phyloP scores from a whole-genome alignment of 2,113 vertebrate genomes.

The Orycteropus afer region DNA sequence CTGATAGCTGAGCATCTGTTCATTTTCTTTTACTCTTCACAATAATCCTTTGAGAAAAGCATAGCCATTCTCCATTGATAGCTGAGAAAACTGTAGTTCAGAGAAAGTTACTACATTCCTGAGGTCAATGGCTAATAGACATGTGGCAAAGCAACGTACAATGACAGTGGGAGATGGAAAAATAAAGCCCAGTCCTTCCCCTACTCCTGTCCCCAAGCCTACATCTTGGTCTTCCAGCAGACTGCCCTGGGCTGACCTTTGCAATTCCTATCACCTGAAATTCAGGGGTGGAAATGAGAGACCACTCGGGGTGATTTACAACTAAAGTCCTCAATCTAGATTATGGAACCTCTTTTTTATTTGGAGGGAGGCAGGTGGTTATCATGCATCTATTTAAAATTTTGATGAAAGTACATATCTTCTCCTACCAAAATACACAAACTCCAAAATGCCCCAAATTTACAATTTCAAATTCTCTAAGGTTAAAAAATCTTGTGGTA shows the following conservation, averaged over 20 bases:
- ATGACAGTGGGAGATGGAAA: not conserved
- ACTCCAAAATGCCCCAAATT: not conserved
- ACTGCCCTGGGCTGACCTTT: not conserved
- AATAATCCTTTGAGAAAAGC: not conserved
- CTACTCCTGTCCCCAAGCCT: not conserved
- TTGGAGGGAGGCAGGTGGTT: not conserved
- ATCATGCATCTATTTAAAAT: not conserved
- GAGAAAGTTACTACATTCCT: not conserved
- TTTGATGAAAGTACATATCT: not conserved
- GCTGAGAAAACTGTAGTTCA: not conserved
- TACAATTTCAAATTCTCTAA: not conserved
- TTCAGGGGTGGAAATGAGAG: not conserved
- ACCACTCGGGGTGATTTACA: not conserved
- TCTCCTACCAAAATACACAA: not conserved
- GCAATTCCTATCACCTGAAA: not conserved
- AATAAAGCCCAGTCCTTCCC: not conserved
- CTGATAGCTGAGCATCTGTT: not conserved
- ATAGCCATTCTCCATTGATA: not conserved
- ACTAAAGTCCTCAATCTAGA: not conserved
- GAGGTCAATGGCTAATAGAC: not conserved
- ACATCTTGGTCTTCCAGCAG: not conserved
- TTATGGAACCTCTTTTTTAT: not conserved
- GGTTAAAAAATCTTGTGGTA: not conserved
- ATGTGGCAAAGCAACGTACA: not conserved
- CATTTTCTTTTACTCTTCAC: not conserved